A percentile compares a stretch with the other conserved stretches of the same genome.
phyloP scores from a whole-genome alignment of 2,888 invertebrate genomes.

The Rhagonycha fulva region DNA sequence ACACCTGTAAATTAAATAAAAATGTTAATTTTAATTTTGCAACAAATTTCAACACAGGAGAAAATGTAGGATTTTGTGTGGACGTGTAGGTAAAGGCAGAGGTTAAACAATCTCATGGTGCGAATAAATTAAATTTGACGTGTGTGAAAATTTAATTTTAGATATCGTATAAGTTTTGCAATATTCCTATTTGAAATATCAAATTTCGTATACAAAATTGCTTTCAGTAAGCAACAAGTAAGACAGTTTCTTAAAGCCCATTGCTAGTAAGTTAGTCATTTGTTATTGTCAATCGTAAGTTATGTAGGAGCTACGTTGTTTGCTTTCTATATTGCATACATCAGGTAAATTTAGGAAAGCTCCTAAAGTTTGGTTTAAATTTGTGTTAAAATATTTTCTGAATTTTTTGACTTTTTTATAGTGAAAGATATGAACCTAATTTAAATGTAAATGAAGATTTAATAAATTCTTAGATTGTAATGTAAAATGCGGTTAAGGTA shows the following conservation, averaged over 20 bases:
- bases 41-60: not conserved
- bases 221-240: not conserved
- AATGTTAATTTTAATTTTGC: not conserved
- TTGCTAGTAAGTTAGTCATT: not conserved
- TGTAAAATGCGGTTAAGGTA: too few species aligned
- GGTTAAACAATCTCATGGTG: not conserved
- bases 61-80: not conserved
- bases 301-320: not conserved
- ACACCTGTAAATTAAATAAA: conserved; percentile 15
- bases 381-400: too few species aligned
- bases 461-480: too few species aligned
- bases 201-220: not conserved
- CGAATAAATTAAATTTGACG: not conserved
- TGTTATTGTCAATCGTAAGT: not conserved
- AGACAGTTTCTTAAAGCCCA: not conserved
- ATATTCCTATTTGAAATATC: not conserved
- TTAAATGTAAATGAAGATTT: too few species aligned
- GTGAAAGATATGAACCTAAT: too few species aligned
- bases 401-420: too few species aligned
- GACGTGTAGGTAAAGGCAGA: not conserved
- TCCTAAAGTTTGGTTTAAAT: not conserved
- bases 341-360: not conserved
- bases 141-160: not conserved
- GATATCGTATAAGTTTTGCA: not conserved
- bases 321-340: not conserved